Conservation (phyloP, 2,797 vertebrate species). For the Pygocentrus nattereri region DNA sequence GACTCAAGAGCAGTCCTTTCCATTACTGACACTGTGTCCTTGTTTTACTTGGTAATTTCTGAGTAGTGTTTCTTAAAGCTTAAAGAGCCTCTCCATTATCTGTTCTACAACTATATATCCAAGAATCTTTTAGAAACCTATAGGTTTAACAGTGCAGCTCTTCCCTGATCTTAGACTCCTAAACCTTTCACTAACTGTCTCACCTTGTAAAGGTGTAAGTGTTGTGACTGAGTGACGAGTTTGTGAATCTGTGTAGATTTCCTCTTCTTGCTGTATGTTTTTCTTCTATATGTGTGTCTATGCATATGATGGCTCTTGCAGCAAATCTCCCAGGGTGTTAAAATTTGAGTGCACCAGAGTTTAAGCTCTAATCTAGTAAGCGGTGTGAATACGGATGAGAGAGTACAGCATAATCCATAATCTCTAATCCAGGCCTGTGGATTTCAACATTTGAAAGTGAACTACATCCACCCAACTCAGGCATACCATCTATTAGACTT, state of each 20-base stretch:
- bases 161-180: neutral
- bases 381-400: conserved; percentile 58
- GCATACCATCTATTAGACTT: conserved; percentile 14
- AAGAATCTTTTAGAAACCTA: neutral
- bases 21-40: too few species aligned
- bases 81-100: too few species aligned
- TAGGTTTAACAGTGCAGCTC: neutral
- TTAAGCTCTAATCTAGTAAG: conserved; percentile 69
- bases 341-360: conserved; percentile 57
- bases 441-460: conserved; percentile 18
- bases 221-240: neutral
- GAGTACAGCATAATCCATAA: conserved; percentile 61
- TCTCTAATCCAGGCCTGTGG: conserved; percentile 57
- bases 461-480: conserved; percentile 17
- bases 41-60: too few species aligned
- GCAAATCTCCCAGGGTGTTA: conserved; percentile 48
- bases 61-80: too few species aligned
- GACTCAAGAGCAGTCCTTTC: too few species aligned
- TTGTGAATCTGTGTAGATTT: neutral
- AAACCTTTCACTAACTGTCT: neutral
- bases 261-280: neutral
- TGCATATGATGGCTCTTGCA: neutral
- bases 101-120: neutral
- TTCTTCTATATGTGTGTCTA: neutral
- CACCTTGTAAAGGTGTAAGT: neutral